Evolutionary conservation across 2,797 vertebrate genomes (phyloP).

Genomic region (Myotis daubentonii): DNA sequence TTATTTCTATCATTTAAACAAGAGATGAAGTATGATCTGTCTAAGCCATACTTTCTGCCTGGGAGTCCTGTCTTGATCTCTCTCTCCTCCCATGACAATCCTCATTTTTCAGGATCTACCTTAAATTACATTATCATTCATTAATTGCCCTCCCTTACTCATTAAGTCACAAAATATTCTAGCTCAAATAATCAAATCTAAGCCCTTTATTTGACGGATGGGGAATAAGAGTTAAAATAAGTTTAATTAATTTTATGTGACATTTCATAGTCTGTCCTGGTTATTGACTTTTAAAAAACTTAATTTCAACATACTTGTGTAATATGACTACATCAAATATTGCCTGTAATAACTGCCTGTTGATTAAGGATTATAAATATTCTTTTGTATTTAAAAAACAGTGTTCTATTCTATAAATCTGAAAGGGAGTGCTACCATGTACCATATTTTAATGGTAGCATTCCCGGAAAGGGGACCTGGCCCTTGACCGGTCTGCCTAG

Average conservation of each 20-base stretch:
- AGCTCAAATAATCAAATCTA: background rate
- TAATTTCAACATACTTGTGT: background rate
- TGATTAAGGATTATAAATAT: constrained; percentile 2
- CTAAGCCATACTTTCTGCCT: background rate
- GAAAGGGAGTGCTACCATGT: background rate
- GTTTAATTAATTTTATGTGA: constrained; percentile 17
- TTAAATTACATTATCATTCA: background rate
- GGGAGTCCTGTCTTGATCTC: background rate
- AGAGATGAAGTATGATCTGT: background rate
- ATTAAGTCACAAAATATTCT: background rate
- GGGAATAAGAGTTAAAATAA: background rate
- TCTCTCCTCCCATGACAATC: background rate
- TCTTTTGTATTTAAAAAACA: background rate
- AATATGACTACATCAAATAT: background rate
- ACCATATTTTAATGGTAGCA: background rate
- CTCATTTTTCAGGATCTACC: background rate
- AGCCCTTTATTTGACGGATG: background rate
- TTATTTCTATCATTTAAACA: background rate
- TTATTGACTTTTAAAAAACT: constrained; percentile 38
- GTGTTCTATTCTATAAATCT: background rate
- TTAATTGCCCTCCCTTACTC: background rate
- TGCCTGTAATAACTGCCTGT: background rate
- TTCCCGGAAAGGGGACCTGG: background rate
- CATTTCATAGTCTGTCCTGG: constrained; percentile 31
- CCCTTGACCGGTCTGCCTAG: background rate